A percentile compares a stretch with the other conserved stretches of the same genome.
phyloP scores from a whole-genome alignment of 2,113 vertebrate genomes.

The Percopsis transmontana region DNA sequence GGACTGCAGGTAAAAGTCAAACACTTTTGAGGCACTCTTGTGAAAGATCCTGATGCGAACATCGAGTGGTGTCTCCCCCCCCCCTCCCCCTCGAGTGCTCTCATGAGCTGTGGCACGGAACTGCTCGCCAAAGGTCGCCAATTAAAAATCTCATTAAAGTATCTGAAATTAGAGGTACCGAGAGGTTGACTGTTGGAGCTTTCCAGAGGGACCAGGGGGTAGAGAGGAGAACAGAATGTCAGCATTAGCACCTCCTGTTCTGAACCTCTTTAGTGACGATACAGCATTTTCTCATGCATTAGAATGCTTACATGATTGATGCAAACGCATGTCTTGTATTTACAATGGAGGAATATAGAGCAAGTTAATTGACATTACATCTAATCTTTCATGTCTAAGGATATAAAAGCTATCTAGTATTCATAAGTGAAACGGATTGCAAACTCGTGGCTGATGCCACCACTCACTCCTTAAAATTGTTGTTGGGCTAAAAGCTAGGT shows the following conservation, averaged over 20 bases:
- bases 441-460: not conserved
- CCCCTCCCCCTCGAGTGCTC: constrained; percentile 54
- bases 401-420: no score
- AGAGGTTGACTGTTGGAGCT: constrained; percentile 65
- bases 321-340: no score
- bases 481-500: not conserved
- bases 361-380: no score
- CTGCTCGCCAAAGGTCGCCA: constrained; percentile 74
- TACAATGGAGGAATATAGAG: no score
- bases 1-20: constrained; percentile 17
- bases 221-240: constrained; percentile 61
- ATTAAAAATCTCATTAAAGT: constrained; percentile 81
- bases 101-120: constrained; percentile 62
- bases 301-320: no score
- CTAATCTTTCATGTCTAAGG: no score
- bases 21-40: constrained; percentile 7
- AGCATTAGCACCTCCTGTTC: constrained; percentile 37
- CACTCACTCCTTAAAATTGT: not conserved
- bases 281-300: no score
- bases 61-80: constrained; percentile 29
- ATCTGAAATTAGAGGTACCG: constrained; percentile 76
- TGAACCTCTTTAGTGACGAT: constrained; percentile 11
- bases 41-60: constrained; percentile 36
- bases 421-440: no score
- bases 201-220: constrained; percentile 53